These are phyloP conservation scores for Congeria kusceri DNA, from an alignment of 2,888 invertebrate genomes.

Conservation along the genomic window DNA sequence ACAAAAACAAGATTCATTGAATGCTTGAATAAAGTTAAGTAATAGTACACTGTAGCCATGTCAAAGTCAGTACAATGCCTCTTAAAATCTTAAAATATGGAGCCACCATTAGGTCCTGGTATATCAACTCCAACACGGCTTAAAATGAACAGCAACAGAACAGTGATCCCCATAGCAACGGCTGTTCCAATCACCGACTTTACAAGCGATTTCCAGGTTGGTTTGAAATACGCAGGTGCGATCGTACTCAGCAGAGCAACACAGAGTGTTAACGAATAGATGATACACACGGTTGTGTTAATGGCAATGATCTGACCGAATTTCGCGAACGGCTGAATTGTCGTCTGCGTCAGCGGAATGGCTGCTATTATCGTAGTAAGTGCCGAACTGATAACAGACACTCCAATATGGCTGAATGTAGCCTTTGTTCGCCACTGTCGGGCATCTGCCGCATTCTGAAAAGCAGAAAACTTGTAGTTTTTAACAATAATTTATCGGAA, in stretches of 20 bases:
- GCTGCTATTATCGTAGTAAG: constrained; percentile 82
- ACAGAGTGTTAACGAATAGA: constrained; percentile 80
- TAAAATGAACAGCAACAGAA: constrained; percentile 71
- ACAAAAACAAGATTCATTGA: too few species aligned
- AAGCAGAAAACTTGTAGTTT: constrained; percentile 7
- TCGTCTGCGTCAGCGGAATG: constrained; percentile 81
- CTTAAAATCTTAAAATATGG: constrained; percentile 63
- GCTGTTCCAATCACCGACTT: constrained; percentile 67
- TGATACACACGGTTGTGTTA: constrained; percentile 81
- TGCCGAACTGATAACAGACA: constrained; percentile 81
- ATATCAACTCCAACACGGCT: constrained; percentile 70
- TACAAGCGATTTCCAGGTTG: constrained; percentile 68
- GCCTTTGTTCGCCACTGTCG: constrained; percentile 78
- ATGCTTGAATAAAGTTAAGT: too few species aligned
- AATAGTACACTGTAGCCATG: too few species aligned
- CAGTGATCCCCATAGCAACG: constrained; percentile 61
- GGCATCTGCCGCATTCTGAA: constrained; percentile 66
- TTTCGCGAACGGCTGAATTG: constrained; percentile 82
- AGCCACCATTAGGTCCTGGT: constrained; percentile 79
- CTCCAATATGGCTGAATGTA: constrained; percentile 81
- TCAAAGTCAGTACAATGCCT: too few species aligned
- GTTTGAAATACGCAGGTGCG: constrained; percentile 76
- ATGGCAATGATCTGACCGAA: constrained; percentile 83
- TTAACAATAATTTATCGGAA: too few species aligned
- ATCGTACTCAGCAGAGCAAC: constrained; percentile 76